phyloP scores from a whole-genome alignment of 2,888 invertebrate species.

The Leucophenga maculata region DNA sequence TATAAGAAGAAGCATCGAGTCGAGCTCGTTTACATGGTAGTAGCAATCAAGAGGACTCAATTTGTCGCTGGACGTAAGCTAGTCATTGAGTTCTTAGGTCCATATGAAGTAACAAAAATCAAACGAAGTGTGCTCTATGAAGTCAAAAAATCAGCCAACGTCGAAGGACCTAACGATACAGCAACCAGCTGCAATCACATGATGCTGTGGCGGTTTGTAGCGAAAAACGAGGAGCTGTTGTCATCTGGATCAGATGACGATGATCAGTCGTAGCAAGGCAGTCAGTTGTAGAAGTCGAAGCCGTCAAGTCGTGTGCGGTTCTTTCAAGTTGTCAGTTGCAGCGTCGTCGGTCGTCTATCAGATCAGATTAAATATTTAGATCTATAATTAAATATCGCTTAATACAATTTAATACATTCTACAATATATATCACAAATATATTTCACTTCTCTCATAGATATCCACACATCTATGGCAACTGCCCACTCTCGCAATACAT shows the following conservation, averaged over 20 bases:
- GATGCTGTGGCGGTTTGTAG: constrained; percentile 36
- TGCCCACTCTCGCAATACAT: too few species aligned
- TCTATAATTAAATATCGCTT: too few species aligned
- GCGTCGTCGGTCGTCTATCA: too few species aligned
- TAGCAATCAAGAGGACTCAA: constrained; percentile 39
- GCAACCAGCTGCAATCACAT: constrained; percentile 38
- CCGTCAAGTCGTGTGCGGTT: too few species aligned
- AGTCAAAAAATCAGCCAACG: constrained; percentile 23
- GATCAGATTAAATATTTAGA: too few species aligned
- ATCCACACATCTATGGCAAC: too few species aligned
- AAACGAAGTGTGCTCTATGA: constrained; percentile 36
- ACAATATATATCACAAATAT: too few species aligned
- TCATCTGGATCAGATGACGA: constrained; percentile 37
- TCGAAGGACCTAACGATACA: constrained; percentile 34
- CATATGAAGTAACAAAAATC: constrained; percentile 37
- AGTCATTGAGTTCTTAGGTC: constrained; percentile 37
- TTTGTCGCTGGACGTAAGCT: constrained; percentile 41
- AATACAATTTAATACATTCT: too few species aligned
- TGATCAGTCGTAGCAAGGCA: too few species aligned
- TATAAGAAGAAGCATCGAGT: background rate
- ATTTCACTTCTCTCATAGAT: too few species aligned
- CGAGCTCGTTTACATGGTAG: constrained; percentile 19
- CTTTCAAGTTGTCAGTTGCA: too few species aligned
- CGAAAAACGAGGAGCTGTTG: constrained; percentile 30
- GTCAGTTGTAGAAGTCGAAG: too few species aligned